phyloP scores from a whole-genome alignment of 2,797 vertebrate species.

The Manis javanica region DNA sequence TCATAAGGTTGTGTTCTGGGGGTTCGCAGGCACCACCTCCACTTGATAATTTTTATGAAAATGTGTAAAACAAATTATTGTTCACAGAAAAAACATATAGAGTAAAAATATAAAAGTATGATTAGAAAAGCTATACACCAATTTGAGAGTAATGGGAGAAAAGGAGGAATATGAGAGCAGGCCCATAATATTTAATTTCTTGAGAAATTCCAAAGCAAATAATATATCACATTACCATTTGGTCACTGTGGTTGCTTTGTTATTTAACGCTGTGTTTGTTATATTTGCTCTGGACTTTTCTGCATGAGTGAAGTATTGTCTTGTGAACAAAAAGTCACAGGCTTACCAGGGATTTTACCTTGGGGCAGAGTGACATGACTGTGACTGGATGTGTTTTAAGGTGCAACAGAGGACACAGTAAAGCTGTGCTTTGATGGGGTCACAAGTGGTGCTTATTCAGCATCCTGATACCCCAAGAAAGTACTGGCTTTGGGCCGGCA shows the following conservation, averaged over 20 bases:
- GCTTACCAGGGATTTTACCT: background rate
- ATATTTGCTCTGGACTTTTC: background rate
- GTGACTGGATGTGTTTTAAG: background rate
- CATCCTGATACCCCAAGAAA: background rate
- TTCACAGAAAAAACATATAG: fast-evolving
- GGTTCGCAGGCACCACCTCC: background rate
- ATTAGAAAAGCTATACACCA: background rate
- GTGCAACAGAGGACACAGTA: background rate
- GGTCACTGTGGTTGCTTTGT: background rate
- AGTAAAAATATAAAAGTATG: background rate
- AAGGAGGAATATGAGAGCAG: background rate
- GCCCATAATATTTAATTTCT: background rate
- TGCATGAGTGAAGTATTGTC: background rate
- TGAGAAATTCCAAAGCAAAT: slow-evolving; percentile 5
- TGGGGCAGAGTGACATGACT: background rate
- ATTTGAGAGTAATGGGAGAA: background rate
- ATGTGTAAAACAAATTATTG: background rate
- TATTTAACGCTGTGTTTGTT: background rate
- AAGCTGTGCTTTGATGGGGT: background rate
- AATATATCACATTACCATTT: background rate
- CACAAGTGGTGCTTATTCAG: background rate
- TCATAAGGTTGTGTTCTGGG: background rate
- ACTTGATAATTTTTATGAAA: background rate
- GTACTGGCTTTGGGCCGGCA: background rate
- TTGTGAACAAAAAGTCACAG: background rate